A percentile compares a stretch with the other conserved stretches of the same genome.
Conservation (phyloP, 2,797 vertebrate species). For the Natrix natrix region DNA sequence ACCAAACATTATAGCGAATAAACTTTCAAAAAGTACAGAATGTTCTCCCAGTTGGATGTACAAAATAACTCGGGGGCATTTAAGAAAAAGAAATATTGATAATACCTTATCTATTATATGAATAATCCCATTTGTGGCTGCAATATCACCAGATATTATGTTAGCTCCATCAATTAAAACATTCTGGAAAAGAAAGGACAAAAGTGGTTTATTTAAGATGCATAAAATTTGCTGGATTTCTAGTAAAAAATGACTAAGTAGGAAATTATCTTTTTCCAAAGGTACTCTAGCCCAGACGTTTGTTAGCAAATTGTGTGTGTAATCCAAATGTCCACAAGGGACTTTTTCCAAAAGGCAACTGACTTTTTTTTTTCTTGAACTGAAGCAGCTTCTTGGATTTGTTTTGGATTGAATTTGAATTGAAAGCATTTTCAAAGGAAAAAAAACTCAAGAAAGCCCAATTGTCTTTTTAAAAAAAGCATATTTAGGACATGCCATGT, state of each 20-base stretch:
- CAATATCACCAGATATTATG: conserved; percentile 74
- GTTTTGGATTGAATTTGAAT: too few species aligned
- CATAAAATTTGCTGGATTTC: accelerated
- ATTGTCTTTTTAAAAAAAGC: background rate
- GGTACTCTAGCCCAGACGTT: background rate
- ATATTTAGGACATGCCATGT: background rate
- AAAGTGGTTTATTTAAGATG: background rate
- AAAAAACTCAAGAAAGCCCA: background rate
- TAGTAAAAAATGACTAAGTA: background rate
- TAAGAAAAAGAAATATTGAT: accelerated
- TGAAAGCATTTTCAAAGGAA: background rate
- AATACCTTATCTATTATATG: conserved; percentile 87
- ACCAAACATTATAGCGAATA: background rate
- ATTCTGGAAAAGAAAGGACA: conserved; percentile 68
- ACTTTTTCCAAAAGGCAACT: background rate
- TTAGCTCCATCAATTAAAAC: conserved; percentile 76
- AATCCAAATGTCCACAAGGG: background rate
- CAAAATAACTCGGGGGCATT: background rate
- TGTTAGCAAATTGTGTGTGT: background rate
- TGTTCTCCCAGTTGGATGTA: background rate
- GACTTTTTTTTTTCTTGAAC: background rate
- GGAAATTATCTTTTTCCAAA: background rate
- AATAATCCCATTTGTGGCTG: conserved; percentile 87
- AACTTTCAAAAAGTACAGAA: background rate
- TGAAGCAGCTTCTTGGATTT: background rate